These are phyloP conservation scores for Streblospio benedicti DNA, from an alignment of 1,140 invertebrate genomes.

Conservation along the genomic window DNA sequence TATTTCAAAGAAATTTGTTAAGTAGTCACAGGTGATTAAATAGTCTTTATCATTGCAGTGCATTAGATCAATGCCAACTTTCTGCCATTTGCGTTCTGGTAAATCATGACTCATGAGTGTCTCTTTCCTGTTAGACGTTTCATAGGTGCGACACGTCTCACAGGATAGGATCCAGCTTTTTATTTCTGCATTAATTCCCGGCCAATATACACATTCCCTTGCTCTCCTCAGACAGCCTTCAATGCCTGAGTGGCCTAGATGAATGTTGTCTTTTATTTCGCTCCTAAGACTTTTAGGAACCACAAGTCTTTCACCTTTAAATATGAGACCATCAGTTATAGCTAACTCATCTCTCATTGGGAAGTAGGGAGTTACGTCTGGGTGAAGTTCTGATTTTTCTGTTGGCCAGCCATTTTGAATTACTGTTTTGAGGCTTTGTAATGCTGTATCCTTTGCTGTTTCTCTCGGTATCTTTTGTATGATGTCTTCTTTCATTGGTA, in stretches of 20 bases:
- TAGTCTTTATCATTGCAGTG: too few species aligned
- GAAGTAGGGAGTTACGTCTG: background rate
- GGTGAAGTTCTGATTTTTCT: background rate
- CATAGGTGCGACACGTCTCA: too few species aligned
- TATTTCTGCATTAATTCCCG: too few species aligned
- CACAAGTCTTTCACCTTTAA: background rate
- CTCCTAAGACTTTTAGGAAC: background rate
- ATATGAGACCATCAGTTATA: slow-evolving; percentile 1
- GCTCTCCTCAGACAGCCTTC: too few species aligned
- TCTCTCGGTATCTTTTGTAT: background rate
- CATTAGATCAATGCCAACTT: too few species aligned
- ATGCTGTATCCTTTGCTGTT: background rate
- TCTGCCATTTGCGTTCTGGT: too few species aligned
- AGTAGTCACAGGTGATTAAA: too few species aligned
- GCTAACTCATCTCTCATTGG: background rate
- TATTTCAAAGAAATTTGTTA: too few species aligned
- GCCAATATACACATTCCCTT: too few species aligned
- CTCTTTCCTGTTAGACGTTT: too few species aligned
- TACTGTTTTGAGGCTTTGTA: background rate
- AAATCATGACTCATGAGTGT: too few species aligned
- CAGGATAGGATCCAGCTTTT: too few species aligned
- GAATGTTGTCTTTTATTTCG: background rate
- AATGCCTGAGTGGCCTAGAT: background rate
- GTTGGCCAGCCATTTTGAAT: background rate
- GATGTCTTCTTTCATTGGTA: background rate